These are phyloP conservation scores for Psococerastis gibbosa DNA, from an alignment of 2,888 invertebrate genomes.

Conservation along the genomic window DNA sequence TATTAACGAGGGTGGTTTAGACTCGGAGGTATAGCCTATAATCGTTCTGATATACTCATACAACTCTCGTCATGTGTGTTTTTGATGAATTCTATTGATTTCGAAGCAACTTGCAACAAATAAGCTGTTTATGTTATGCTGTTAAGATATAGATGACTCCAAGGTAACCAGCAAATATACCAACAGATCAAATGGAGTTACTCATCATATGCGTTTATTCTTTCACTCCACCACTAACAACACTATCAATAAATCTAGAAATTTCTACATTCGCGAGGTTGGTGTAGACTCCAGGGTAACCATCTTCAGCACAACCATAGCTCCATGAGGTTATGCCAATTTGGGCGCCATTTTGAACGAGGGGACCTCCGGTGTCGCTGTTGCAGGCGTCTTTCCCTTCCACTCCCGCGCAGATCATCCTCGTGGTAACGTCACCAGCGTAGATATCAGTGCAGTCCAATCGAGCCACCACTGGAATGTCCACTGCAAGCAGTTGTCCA, in stretches of 20 bases:
- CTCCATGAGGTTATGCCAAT: conserved; percentile 27
- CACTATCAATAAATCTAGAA: not conserved
- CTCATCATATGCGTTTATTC: too few relatives aligned
- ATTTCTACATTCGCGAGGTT: conserved; percentile 11
- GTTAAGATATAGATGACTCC: too few relatives aligned
- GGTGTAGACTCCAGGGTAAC: conserved; percentile 17
- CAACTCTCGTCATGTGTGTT: too few relatives aligned
- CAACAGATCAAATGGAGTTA: too few relatives aligned
- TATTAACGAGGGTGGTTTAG: too few relatives aligned
- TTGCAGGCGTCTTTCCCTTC: conserved; percentile 17
- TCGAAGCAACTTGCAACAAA: too few relatives aligned
- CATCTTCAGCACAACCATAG: conserved; percentile 21
- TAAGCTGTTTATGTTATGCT: too few relatives aligned
- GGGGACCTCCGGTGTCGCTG: conserved; percentile 27
- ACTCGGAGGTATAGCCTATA: too few relatives aligned
- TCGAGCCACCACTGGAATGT: conserved; percentile 10
- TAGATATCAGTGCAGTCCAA: conserved; percentile 11
- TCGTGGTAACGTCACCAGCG: not conserved
- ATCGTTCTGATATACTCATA: too few relatives aligned
- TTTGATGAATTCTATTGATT: too few relatives aligned
- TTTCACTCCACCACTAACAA: not conserved
- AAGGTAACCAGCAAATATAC: too few relatives aligned
- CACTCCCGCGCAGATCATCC: conserved; percentile 14
- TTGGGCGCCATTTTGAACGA: conserved; percentile 17
- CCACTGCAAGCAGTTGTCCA: conserved; percentile 10